Evolutionary conservation across 2,888 invertebrate genomes (phyloP).

Genomic region (Dryobota labecula): DNA sequence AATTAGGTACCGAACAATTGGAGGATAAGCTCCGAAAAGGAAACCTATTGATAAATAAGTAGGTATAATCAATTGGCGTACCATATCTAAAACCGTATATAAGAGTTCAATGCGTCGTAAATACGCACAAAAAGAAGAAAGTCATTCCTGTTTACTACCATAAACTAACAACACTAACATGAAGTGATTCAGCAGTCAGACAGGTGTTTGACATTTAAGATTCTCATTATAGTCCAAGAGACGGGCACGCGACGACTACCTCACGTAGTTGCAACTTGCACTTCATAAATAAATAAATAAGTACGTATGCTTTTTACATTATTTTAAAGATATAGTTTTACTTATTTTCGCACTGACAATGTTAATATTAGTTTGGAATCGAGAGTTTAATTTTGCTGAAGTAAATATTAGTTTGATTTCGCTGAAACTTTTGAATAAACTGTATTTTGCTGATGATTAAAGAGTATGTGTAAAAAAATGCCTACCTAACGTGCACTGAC

Average conservation of each 20-base stretch:
- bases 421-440: neutral
- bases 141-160: slow-evolving; percentile 2
- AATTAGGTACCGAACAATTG: slow-evolving; percentile 12
- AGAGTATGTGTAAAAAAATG: neutral
- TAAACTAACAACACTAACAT: slow-evolving; percentile 20
- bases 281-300: neutral
- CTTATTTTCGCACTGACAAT: neutral
- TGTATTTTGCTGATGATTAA: neutral
- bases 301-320: neutral
- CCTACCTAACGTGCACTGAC: slow-evolving; percentile 37
- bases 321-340: neutral
- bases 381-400: neutral
- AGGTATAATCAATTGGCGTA: slow-evolving; percentile 1
- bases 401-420: neutral
- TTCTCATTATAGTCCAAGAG: slow-evolving; percentile 43
- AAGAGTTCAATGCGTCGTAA: slow-evolving; percentile 9
- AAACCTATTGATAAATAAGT: neutral
- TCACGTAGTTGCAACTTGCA: slow-evolving; percentile 23
- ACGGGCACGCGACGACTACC: slow-evolving; percentile 48
- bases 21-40: neutral
- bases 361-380: neutral
- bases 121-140: slow-evolving; percentile 19
- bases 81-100: slow-evolving; percentile 26
- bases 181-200: slow-evolving; percentile 32
- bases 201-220: slow-evolving; percentile 55